Evolutionary conservation across 2,888 invertebrate species (phyloP), one percentile per base, ranked within the genome.

Genomic region (Rugalucina vietnamica): DNA sequence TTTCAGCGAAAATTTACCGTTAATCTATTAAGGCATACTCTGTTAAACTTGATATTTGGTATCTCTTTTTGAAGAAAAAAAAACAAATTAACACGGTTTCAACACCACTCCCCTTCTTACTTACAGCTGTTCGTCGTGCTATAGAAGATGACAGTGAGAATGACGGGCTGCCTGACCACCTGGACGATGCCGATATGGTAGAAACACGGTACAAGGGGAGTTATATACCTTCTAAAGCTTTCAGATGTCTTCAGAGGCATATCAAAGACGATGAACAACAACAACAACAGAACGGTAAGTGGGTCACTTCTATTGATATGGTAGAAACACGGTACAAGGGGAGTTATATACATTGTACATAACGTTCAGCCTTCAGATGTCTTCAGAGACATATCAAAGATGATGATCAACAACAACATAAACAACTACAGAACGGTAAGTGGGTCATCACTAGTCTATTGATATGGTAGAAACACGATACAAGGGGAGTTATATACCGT

Each of bases 141-240:
- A 81, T 82, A 27, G 60, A 85, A 34, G 84, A 76, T 12, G 90
- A 91, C 5, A 91, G 91, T 8, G 90, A 91, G 32, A 91, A 92
- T 39, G 92, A 92, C 77, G 93, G 90, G 18, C 79, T 93, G 49
- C 93, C 93, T 4, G 92, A 93, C 69, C 90, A 90, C n/a, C 84
- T 93, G 54, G 88, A 85, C 54, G 91, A 92, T 4, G 93, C 93
- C 18, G 93, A 93, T 54, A 89, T 93, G 75, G 91, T 91, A 5
- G 94, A 95, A 85, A 92, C 91, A 71, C 90, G 94, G 75, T 95
- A 95, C 89, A 94, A 90, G 76, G 97, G 97, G 79, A 96, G 97
- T 92, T 96, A 97, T 89, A 97, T 97, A 94, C 97, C 97, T 77
- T 97, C 97, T 88, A 96, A 97, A 94, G 97, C 97, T 57, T 97